Evolutionary conservation across 2,113 vertebrate genomes (phyloP), one percentile per base, ranked within the genome.

Genomic region (Seriola rivoliana): DNA sequence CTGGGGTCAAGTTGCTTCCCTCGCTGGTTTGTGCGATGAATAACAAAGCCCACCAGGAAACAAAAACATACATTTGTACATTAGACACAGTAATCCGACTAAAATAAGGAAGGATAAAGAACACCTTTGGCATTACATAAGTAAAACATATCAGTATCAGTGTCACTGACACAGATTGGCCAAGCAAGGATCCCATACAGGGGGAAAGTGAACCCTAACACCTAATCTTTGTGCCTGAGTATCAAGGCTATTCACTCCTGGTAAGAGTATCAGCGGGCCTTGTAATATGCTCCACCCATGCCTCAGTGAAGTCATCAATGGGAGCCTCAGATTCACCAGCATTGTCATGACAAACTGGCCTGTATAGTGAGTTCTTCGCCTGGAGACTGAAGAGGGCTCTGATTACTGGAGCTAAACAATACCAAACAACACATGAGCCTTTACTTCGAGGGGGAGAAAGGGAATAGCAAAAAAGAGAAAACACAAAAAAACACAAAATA

Each of bases 1-100:
- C 98, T 50, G 98, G 98, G 32, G 98, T 99, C 91, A 99, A 95
- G 93, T 98, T 99, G 92, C 98, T 99, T 59, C 98, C 98, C 96
- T 99, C 98, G 50, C 98, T 99, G 89, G 4, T 25, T 36, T 46
- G 16, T 44, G 72, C 11, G 4, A 78, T 21, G 29, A 84, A 63
- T 10, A 70, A 50, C 12, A 40, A 65, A 87, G 11, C 25, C 66
- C 0, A 11, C 32, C 44, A 67, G 57, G 21, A 88, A 57, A 75
- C 23, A 91, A 59, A 82, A 71, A 70, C 38, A 85, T 5, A 58
- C 5, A 77, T 10, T 4, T 17, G 3, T 70, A 52, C 16, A 76
- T 79, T 63, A 85, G 21, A 68, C 19, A 80, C 4, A 80, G 14
- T 25, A 63, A 23, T 75, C 4, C 19, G 69, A 48, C 12, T 64